Evolutionary conservation across 2,888 invertebrate genomes (phyloP).

Genomic region (Perizoma affinitatum): DNA sequence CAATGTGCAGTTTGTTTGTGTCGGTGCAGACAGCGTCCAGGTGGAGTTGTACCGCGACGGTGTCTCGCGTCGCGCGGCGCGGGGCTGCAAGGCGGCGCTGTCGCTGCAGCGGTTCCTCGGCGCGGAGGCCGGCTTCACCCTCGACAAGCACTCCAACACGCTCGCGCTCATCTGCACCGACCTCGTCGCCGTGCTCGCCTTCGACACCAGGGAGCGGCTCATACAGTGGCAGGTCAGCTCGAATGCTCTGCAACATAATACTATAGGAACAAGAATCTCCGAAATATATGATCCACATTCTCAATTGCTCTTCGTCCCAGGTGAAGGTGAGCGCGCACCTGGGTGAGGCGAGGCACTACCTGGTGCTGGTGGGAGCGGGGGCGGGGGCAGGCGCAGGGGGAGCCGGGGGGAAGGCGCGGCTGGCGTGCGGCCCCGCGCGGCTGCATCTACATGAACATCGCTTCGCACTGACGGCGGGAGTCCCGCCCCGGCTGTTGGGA

Average conservation of each 20-base stretch:
- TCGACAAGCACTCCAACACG: constrained; percentile 95
- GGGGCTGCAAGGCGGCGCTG: constrained; percentile 90
- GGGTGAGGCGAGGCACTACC: constrained; percentile 64
- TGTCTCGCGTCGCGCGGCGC: constrained; percentile 72
- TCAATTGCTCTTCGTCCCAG: constrained; percentile 39
- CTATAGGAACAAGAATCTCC: no score
- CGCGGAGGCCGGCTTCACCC: constrained; percentile 92
- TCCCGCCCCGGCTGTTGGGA: constrained; percentile 90
- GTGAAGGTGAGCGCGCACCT: constrained; percentile 67
- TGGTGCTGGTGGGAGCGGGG: constrained; percentile 58
- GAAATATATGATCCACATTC: not conserved
- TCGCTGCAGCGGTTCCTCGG: constrained; percentile 94
- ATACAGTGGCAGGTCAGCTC: constrained; percentile 92
- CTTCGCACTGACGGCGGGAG: constrained; percentile 91
- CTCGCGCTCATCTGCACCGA: constrained; percentile 95
- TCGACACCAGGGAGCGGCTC: constrained; percentile 93
- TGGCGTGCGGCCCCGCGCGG: constrained; percentile 91
- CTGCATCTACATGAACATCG: constrained; percentile 91
- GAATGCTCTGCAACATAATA: no score
- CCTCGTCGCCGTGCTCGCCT: constrained; percentile 92
- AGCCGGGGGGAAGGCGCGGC: constrained; percentile 63
- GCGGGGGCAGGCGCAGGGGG: constrained; percentile 33
- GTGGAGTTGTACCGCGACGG: constrained; percentile 93
- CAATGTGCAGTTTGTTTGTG: constrained; percentile 14
- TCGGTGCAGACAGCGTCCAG: constrained; percentile 91